Evolutionary conservation across 1,140 invertebrate species (phyloP).

Genomic region (Philotrypesis tridentata): DNA sequence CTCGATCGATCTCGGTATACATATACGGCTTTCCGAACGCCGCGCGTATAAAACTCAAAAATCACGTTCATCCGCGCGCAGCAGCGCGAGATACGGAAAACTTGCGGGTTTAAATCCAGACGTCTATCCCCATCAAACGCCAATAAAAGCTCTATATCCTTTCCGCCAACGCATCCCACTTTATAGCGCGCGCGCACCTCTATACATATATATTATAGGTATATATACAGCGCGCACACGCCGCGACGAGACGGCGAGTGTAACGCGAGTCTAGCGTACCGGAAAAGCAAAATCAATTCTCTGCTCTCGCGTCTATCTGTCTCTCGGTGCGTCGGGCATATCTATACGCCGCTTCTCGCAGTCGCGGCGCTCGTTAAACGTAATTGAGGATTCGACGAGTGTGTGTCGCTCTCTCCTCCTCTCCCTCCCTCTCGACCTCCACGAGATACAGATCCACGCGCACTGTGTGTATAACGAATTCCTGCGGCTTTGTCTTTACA

Average conservation of each 20-base stretch:
- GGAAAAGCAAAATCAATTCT: slow-evolving; percentile 46
- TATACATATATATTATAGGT: too few species aligned
- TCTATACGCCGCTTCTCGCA: neutral
- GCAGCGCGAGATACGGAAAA: too few species aligned
- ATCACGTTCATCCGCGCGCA: too few species aligned
- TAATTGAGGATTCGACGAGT: slow-evolving; percentile 46
- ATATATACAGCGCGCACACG: neutral
- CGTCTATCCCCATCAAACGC: neutral
- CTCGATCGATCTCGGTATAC: too few species aligned
- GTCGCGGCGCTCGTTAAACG: slow-evolving; percentile 39
- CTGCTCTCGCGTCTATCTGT: neutral
- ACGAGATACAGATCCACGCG: too few species aligned
- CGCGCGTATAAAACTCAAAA: too few species aligned
- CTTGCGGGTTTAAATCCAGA: neutral
- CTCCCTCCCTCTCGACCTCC: too few species aligned
- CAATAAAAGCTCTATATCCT: neutral
- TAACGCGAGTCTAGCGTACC: neutral
- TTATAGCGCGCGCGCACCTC: too few species aligned
- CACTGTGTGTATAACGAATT: slow-evolving; percentile 12
- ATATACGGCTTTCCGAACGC: too few species aligned
- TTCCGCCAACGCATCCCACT: neutral
- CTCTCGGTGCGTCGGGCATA: too few species aligned
- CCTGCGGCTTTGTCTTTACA: neutral
- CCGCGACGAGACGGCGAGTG: neutral
- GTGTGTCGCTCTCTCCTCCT: neutral